A percentile compares a stretch with the other conserved stretches of the same genome.
Evolutionary conservation across 64 coral and sea anemone genomes (phyloP).

Genomic region (Porites australiensis): DNA sequence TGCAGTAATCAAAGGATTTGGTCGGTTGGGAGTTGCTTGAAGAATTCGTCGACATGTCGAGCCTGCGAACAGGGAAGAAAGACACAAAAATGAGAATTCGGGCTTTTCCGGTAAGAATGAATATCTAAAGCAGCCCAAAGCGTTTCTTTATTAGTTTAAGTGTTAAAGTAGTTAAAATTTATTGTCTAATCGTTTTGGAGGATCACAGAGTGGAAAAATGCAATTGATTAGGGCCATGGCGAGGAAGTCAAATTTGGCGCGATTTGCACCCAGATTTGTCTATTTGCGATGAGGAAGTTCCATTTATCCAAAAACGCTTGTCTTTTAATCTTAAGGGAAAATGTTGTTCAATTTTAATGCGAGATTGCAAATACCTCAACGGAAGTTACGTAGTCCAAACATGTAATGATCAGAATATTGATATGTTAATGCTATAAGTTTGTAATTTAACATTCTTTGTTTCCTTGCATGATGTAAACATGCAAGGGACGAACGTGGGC

Average conservation of each 20-base stretch:
- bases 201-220: not conserved
- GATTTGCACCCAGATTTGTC: conserved; percentile 1
- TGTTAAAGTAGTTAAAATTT: not conserved
- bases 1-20: not conserved
- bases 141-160: not conserved
- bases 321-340: too few species aligned
- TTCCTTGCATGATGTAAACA: too few species aligned
- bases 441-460: too few species aligned
- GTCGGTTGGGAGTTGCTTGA: conserved; percentile 12
- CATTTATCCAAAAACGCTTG: too few species aligned
- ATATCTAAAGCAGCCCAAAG: not conserved
- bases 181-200: not conserved
- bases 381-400: too few species aligned
- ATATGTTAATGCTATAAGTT: too few species aligned
- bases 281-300: not conserved
- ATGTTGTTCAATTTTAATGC: not conserved
- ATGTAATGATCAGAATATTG: too few species aligned
- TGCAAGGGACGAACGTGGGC: too few species aligned
- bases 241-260: conserved; percentile 23
- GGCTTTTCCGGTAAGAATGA: conserved; percentile 97
- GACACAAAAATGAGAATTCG: conserved; percentile 99
- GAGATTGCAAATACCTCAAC: too few species aligned
- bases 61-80: conserved; percentile 90
- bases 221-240: not conserved
- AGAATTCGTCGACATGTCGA: conserved; percentile 62